Percentiles rank a stretch among this genome's conserved stretches.
phyloP scores from a whole-genome alignment of 2,888 invertebrate species.

The Molanna angustata region DNA sequence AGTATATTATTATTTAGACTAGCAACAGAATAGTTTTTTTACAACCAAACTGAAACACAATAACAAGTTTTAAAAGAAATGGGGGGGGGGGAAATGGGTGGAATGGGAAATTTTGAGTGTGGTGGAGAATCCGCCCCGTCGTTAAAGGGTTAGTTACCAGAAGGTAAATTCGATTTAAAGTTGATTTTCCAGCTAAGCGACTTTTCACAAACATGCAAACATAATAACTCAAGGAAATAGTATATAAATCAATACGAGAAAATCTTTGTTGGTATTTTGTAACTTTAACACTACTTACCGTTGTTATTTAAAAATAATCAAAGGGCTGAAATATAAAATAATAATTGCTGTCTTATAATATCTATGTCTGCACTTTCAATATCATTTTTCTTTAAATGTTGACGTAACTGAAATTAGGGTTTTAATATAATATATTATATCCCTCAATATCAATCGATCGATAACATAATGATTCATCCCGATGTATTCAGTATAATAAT shows the following conservation, averaged over 20 bases:
- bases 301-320: no score
- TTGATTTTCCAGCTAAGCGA: constrained; percentile 27
- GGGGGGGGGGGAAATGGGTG: constrained; percentile 18
- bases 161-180: constrained; percentile 28
- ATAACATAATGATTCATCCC: no score
- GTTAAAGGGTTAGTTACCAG: constrained; percentile 34
- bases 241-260: constrained; percentile 10
- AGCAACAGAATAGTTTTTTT: constrained; percentile 10
- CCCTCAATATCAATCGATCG: no score
- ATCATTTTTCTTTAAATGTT: no score
- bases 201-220: constrained; percentile 30
- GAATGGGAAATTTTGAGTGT: constrained; percentile 21
- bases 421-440: no score
- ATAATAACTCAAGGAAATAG: no score
- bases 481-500: no score
- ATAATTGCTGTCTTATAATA: no score
- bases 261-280: constrained; percentile 28
- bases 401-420: no score
- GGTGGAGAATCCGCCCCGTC: constrained; percentile 31
- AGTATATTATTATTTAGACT: no score
- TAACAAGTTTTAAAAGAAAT: neutral
- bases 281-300: neutral
- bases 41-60: constrained; percentile 30
- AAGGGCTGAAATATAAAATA: no score
- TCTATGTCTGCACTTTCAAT: no score